Conservation (phyloP, 2,797 vertebrate genomes). For the Eulemur albifrons region DNA sequence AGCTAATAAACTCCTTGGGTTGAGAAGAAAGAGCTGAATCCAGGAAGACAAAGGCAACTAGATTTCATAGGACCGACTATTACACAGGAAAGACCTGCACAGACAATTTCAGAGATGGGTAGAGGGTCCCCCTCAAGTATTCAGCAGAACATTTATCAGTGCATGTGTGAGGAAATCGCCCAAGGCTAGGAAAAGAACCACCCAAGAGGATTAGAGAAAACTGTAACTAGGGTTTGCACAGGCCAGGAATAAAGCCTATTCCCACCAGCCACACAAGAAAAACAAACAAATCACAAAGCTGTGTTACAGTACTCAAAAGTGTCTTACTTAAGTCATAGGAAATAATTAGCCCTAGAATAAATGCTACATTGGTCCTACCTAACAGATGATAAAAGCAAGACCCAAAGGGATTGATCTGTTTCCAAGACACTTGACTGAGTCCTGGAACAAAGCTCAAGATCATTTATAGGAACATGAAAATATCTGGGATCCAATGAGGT, state of each 20-base stretch:
- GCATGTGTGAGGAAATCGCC: background rate
- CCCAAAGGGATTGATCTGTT: background rate
- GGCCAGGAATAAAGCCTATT: background rate
- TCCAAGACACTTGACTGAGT: background rate
- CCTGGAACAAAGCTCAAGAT: background rate
- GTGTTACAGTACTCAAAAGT: background rate
- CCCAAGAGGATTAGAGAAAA: background rate
- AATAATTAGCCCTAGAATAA: background rate
- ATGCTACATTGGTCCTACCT: background rate
- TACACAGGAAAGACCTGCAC: background rate
- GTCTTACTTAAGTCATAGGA: background rate
- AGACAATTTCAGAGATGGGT: background rate
- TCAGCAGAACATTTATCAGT: background rate
- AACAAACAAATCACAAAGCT: background rate
- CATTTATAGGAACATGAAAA: background rate
- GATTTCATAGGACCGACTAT: background rate
- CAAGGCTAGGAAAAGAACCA: background rate
- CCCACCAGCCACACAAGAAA: background rate
- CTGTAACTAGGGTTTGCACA: background rate
- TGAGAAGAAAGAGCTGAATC: background rate
- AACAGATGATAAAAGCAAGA: constrained; percentile 1
- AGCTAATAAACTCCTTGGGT: too few species aligned
- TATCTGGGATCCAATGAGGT: background rate
- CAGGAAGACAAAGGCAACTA: background rate
- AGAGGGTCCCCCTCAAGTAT: background rate